Conservation (phyloP, 1,140 invertebrate genomes). For the Helicoverpa zea region DNA sequence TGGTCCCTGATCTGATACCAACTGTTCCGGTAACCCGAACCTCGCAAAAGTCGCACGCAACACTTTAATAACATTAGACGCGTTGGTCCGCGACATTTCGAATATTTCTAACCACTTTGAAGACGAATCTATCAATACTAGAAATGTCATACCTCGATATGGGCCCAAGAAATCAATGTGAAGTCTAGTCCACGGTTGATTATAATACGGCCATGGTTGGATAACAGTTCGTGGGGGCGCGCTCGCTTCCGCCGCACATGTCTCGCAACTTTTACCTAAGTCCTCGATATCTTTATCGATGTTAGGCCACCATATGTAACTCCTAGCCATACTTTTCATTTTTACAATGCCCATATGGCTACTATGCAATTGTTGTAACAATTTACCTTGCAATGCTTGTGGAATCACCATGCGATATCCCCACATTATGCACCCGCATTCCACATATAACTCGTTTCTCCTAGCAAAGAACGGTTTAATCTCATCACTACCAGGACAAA, state of each 20-base stretch:
- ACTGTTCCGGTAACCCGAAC: conserved; percentile 50
- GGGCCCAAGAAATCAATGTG: conserved; percentile 75
- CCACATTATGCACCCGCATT: neutral
- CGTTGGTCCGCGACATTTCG: conserved; percentile 44
- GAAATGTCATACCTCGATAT: conserved; percentile 69
- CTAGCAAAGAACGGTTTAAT: neutral
- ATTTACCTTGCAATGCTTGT: neutral
- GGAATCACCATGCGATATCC: neutral
- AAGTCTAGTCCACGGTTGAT: conserved; percentile 54
- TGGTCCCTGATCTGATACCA: conserved; percentile 57
- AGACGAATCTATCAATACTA: conserved; percentile 78
- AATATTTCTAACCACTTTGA: conserved; percentile 81
- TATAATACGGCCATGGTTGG: conserved; percentile 48
- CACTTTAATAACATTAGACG: conserved; percentile 37
- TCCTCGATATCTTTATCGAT: conserved; percentile 77
- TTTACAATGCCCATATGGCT: neutral
- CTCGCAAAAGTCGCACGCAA: conserved; percentile 49
- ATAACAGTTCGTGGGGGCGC: conserved; percentile 45
- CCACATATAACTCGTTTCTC: neutral
- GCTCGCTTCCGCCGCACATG: conserved; percentile 43
- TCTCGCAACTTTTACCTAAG: conserved; percentile 41
- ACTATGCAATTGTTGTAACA: neutral
- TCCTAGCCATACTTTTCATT: neutral
- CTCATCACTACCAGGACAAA: neutral
- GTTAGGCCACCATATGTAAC: conserved; percentile 79